Evolutionary conservation across 2,888 invertebrate genomes (phyloP).

Genomic region (Noctua janthina): DNA sequence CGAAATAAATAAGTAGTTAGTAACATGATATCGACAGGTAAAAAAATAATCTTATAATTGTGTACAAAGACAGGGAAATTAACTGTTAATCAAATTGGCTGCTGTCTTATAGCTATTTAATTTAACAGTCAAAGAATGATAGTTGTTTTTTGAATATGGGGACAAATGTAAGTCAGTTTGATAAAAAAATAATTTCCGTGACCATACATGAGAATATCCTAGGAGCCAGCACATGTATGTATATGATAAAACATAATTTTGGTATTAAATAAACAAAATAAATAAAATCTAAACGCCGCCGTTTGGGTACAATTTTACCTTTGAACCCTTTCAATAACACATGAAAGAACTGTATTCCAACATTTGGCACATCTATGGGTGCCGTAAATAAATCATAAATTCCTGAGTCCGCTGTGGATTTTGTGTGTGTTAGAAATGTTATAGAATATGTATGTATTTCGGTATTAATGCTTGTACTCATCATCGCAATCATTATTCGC

Average conservation of each 20-base stretch:
- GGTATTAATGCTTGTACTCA: background rate
- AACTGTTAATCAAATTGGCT: background rate
- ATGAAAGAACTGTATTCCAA: slow-evolving; percentile 26
- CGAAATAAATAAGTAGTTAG: slow-evolving; percentile 32
- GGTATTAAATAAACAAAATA: slow-evolving; percentile 15
- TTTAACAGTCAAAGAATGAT: background rate
- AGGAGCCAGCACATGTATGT: background rate
- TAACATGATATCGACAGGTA: background rate
- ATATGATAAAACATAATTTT: background rate
- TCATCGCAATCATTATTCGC: background rate
- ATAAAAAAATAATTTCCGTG: background rate
- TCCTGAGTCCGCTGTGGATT: background rate
- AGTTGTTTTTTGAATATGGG: background rate
- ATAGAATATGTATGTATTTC: slow-evolving; percentile 10
- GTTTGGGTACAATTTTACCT: slow-evolving; percentile 26
- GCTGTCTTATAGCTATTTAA: background rate
- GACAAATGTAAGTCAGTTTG: background rate
- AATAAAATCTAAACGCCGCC: slow-evolving; percentile 1
- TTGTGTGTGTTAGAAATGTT: background rate
- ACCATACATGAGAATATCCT: background rate
- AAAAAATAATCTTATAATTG: background rate
- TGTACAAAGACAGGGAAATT: background rate
- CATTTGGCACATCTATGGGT: slow-evolving; percentile 19
- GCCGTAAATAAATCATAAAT: slow-evolving; percentile 41
- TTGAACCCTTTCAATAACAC: slow-evolving; percentile 47